Evolutionary conservation across 2,797 vertebrate species (phyloP).

Genomic region (Leptatherina wallacei): DNA sequence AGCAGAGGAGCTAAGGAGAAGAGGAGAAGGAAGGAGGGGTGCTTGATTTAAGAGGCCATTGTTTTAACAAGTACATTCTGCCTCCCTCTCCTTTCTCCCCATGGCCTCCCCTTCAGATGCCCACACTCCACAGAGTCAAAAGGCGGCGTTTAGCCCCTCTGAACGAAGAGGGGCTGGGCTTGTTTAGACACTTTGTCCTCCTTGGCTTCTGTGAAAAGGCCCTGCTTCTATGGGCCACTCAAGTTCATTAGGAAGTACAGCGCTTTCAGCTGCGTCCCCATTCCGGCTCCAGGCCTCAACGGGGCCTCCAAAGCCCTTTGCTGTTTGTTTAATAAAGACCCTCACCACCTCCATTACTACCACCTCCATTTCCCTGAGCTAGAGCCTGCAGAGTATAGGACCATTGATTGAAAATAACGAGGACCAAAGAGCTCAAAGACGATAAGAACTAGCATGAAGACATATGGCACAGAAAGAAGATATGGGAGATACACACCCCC

Average conservation of each 20-base stretch:
- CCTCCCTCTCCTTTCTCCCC: conserved; percentile 76
- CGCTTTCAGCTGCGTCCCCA: conserved; percentile 78
- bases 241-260: conserved; percentile 85
- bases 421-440: conserved; percentile 23
- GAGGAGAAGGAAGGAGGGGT: conserved; percentile 69
- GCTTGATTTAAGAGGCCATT: conserved; percentile 81
- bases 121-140: conserved; percentile 84
- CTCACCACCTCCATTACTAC: conserved; percentile 64
- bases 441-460: conserved; percentile 15
- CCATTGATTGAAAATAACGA: conserved; percentile 33
- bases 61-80: conserved; percentile 82
- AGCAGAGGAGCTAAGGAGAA: conserved; percentile 60
- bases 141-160: conserved; percentile 82
- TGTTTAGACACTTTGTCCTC: conserved; percentile 87
- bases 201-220: conserved; percentile 79
- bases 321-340: conserved; percentile 85
- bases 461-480: neutral
- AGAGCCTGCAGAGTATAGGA: conserved; percentile 54
- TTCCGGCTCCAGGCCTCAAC: conserved; percentile 77
- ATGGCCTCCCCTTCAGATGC: conserved; percentile 75
- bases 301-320: conserved; percentile 74
- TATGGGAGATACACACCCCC: neutral
- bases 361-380: conserved; percentile 66
- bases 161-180: conserved; percentile 78
- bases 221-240: conserved; percentile 81